phyloP scores from a whole-genome alignment of 2,113 vertebrate genomes.

The Bubo bubo region DNA sequence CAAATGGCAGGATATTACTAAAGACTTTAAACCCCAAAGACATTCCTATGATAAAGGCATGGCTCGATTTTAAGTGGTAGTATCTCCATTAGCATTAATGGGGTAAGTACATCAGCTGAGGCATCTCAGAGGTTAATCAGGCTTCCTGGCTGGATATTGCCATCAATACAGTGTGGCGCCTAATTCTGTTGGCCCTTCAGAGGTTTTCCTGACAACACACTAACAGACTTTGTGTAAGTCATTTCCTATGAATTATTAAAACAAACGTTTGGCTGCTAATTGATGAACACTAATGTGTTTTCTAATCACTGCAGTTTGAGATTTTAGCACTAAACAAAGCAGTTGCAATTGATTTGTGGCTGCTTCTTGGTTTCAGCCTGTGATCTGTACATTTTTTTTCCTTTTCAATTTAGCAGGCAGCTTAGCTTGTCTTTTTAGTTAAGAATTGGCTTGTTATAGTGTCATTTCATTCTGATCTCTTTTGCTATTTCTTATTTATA shows the following conservation, averaged over 20 bases:
- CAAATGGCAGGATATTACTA: constrained; percentile 65
- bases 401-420: constrained; percentile 72
- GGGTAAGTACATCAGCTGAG: constrained; percentile 78
- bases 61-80: constrained; percentile 69
- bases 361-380: constrained; percentile 77
- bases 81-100: constrained; percentile 91
- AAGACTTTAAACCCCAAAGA: constrained; percentile 68
- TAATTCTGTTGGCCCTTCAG: constrained; percentile 88
- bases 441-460: constrained; percentile 67
- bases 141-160: constrained; percentile 90
- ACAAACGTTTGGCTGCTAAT: constrained; percentile 95
- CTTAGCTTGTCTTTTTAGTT: constrained; percentile 73
- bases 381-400: constrained; percentile 13
- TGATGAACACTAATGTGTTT: constrained; percentile 99
- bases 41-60: constrained; percentile 59
- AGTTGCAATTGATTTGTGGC: constrained; percentile 90
- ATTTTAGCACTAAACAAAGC: constrained; percentile 98
- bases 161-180: constrained; percentile 94
- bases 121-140: constrained; percentile 93
- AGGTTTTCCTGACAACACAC: constrained; percentile 88
- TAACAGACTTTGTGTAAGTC: constrained; percentile 91
- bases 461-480: constrained; percentile 30
- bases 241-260: constrained; percentile 98
- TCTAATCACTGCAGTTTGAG: constrained; percentile 99
- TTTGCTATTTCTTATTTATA: neutral